Base-by-base conservation (phyloP, 2,888 invertebrate genomes). In the Pristionchus fissidentatus region DNA sequence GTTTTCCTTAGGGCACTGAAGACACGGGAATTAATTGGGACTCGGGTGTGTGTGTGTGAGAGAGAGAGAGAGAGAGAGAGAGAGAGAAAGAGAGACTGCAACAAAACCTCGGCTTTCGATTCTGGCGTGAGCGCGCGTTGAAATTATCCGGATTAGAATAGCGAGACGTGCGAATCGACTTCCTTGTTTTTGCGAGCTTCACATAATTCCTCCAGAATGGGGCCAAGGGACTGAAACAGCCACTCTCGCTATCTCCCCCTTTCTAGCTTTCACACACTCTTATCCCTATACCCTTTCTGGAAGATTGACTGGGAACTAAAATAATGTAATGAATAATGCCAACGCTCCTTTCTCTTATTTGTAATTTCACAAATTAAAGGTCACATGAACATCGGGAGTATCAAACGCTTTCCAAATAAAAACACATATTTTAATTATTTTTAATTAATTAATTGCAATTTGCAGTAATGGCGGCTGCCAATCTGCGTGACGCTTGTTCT, bases 401-500 rank as follows among this genome's bases (percentile, higher is more conserved):
- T 55, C 22, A n/a, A 55, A 15, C 10, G 13, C 15, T 55, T 4
- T 22, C 55, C n/a, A 4, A 55, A n/a, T 4, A 22, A 55, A n/a
- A 35, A 38, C 38, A n/a, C 35, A 32, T 32, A 66, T 35, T 62
- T 32, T 43, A 75, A 46, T 75, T 29, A 13, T 52, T 26, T 52
- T 32, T 55, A 78, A 32, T 41, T 77, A 77, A 78, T 15, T 26
- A 79, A 57, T 79, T 19, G 55, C 26, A 35, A 29, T 60, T 73
- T 80, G 2, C 26, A 81, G 80, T 81, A 38, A 81, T 81, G 80
- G 80, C 80, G 43, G 41, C 80, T 41, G 60, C 80, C 0, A 81
- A 62, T 62, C 62, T 81, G 26, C 80, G 87, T 19, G 88, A 87
- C 70, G 89, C 85, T 32, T 84, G 84, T 73, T 86, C 87, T 26